A percentile compares a stretch with the other conserved stretches of the same genome.
Evolutionary conservation across 2,113 vertebrate species (phyloP).

Genomic region (Dasyprocta punctata): DNA sequence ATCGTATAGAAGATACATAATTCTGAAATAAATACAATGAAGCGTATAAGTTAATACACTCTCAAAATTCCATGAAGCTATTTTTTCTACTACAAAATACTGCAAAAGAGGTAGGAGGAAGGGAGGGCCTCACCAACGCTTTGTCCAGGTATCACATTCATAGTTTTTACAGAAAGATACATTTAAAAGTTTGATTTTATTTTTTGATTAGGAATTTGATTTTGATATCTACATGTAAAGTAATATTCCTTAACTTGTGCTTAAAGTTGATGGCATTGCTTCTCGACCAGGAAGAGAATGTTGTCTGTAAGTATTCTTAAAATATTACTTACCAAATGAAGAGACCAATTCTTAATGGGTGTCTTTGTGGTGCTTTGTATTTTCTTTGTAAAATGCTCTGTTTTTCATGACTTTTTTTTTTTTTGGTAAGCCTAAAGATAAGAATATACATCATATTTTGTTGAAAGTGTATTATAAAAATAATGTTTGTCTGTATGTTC

Average conservation of each 20-base stretch:
- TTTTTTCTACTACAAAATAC: not conserved
- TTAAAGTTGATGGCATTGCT: not conserved
- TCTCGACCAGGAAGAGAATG: not conserved
- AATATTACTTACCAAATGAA: not conserved
- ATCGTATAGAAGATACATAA: not conserved
- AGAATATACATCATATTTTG: not conserved
- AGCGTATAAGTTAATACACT: not conserved
- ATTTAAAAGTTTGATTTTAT: not conserved
- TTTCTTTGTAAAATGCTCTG: constrained; percentile 23
- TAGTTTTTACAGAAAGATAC: not conserved
- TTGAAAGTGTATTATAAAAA: not conserved
- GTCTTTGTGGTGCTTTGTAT: not conserved
- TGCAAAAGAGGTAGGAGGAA: not conserved
- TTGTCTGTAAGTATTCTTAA: not conserved
- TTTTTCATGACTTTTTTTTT: not conserved
- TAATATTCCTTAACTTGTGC: not conserved
- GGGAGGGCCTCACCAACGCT: not conserved
- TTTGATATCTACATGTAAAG: constrained; percentile 13
- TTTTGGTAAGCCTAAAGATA: not conserved
- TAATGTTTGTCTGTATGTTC: not conserved
- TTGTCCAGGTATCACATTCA: not conserved
- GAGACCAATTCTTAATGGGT: not conserved
- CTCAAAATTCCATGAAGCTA: not conserved
- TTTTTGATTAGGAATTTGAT: not conserved
- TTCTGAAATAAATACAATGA: not conserved